Evolutionary conservation across 2,113 vertebrate genomes (phyloP).

Genomic region (Fulmarus glacialis): DNA sequence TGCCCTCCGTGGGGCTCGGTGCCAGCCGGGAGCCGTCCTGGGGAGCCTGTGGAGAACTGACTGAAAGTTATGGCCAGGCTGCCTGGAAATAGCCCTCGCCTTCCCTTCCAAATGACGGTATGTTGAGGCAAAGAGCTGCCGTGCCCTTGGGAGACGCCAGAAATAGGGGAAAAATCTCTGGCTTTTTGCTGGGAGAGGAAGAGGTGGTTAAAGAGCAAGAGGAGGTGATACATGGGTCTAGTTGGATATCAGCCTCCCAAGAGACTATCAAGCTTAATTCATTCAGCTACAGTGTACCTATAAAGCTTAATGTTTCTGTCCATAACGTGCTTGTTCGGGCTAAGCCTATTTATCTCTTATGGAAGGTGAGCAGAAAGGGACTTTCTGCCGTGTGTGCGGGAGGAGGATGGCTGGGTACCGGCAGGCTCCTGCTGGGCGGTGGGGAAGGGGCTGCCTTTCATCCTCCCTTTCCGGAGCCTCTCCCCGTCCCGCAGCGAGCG

Average conservation of each 20-base stretch:
- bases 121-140: background rate
- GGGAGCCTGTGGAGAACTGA: rapidly evolving
- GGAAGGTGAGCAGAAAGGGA: background rate
- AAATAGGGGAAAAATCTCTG: background rate
- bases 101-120: rapidly evolving
- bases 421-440: rapidly evolving
- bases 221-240: background rate
- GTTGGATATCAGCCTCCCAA: background rate
- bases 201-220: background rate
- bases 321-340: background rate
- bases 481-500: rapidly evolving
- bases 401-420: background rate
- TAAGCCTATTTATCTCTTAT: background rate
- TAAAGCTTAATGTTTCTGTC: background rate
- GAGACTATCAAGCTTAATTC: background rate
- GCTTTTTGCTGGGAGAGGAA: background rate
- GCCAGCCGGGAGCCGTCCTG: background rate
- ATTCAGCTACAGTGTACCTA: background rate
- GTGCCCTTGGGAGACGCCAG: background rate
- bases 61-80: background rate
- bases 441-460: background rate
- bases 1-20: background rate
- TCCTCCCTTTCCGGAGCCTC: background rate
- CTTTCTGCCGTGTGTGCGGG: rapidly evolving
- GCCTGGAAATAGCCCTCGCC: rapidly evolving